phyloP scores from a whole-genome alignment of 2,113 vertebrate genomes.

The Atrichornis clamosus region DNA sequence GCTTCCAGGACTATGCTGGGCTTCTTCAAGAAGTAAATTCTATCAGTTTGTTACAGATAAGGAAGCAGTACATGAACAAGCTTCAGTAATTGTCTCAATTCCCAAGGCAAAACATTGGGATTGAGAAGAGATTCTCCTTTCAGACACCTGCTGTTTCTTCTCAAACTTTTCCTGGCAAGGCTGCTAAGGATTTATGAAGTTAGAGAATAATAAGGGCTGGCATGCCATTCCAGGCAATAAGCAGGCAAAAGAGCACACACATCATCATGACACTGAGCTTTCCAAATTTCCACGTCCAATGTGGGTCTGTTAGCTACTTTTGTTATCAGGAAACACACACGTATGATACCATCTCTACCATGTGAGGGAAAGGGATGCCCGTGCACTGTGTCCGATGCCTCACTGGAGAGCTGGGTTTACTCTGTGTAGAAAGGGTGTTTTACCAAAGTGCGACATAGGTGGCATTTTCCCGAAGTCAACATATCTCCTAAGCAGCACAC shows the following conservation, averaged over 20 bases:
- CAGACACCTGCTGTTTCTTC: not conserved
- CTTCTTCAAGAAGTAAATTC: not conserved
- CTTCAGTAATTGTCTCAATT: not conserved
- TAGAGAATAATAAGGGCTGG: not conserved
- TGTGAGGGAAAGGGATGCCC: fast-evolving
- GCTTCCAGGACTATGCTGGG: not conserved
- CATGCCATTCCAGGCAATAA: not conserved
- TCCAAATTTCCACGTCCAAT: not conserved
- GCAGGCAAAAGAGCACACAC: not conserved
- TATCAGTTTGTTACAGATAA: not conserved
- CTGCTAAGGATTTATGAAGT: not conserved
- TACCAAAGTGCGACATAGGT: not conserved
- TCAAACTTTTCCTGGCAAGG: not conserved
- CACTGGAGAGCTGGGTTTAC: not conserved
- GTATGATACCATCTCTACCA: not conserved
- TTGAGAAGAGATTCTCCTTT: not conserved
- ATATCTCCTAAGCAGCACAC: not conserved
- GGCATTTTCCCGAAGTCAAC: not conserved
- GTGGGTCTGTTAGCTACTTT: not conserved
- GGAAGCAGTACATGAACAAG: not conserved
- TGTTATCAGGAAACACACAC: not conserved
- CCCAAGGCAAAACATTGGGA: not conserved
- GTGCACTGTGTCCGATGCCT: not conserved
- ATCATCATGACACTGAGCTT: not conserved
- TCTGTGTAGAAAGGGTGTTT: not conserved